Evolutionary conservation across 1,140 invertebrate genomes (phyloP).

Genomic region (Caenorhabditis elegans): WBcel235 BX284602.5:6594501-6595000

Average conservation of each 20-base stretch:
- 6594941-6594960: slow-evolving; percentile 42
- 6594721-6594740: slow-evolving; percentile 81
- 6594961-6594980: slow-evolving; percentile 42
- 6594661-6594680: too few relatives aligned
- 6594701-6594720: slow-evolving; percentile 78
- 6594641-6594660: neutral
- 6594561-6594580: neutral
- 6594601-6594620: neutral
- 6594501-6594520: too few relatives aligned
- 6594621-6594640: neutral
- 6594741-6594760: neutral
- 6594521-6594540: neutral
- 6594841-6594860: slow-evolving; percentile 72
- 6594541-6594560: neutral
- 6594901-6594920: slow-evolving; percentile 10
- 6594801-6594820: slow-evolving; percentile 95
- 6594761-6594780: neutral
- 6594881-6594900: slow-evolving; percentile 24
- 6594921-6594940: slow-evolving; percentile 44
- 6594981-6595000: slow-evolving; percentile 69
- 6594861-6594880: slow-evolving; percentile 15
- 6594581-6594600: neutral
- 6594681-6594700: too few relatives aligned
- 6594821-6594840: slow-evolving; percentile 86
- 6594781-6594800: slow-evolving; percentile 80